Conservation (phyloP, 2,888 invertebrate genomes). For the Serripes groenlandicus region DNA sequence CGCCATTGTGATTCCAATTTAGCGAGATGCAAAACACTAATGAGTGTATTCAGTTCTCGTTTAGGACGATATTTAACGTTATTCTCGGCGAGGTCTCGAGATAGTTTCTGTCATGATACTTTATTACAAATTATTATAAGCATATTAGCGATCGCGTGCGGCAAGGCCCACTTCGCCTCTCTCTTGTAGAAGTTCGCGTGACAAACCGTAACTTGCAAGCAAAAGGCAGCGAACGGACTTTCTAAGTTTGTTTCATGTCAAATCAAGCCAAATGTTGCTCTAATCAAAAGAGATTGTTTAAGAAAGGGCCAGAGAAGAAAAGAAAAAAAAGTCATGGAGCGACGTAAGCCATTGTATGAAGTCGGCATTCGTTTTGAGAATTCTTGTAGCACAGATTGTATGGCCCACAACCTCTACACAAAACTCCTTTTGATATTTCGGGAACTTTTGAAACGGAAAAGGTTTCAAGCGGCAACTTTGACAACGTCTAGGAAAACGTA, state of each 20-base stretch:
- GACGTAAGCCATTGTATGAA: too few relatives aligned
- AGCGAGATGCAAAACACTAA: constrained; percentile 63
- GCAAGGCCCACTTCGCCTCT: constrained; percentile 28
- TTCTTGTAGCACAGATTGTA: too few relatives aligned
- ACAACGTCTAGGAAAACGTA: too few relatives aligned
- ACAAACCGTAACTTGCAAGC: constrained; percentile 50
- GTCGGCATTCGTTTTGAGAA: too few relatives aligned
- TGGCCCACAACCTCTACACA: too few relatives aligned
- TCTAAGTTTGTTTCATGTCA: constrained; percentile 63
- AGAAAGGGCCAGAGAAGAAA: constrained; percentile 10
- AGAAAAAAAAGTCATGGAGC: constrained; percentile 7
- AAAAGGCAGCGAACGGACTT: constrained; percentile 55
- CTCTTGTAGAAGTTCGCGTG: constrained; percentile 53
- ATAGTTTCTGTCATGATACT: constrained; percentile 69
- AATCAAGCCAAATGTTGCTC: constrained; percentile 61
- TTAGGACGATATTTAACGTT: constrained; percentile 70
- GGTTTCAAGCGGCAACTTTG: too few relatives aligned
- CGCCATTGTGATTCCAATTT: constrained; percentile 49
- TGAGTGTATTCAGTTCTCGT: constrained; percentile 75
- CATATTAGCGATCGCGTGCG: constrained; percentile 75
- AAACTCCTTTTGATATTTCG: too few relatives aligned
- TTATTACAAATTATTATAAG: constrained; percentile 77
- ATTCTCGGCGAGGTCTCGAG: constrained; percentile 68
- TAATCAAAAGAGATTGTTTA: constrained; percentile 34
- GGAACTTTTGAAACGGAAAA: too few relatives aligned